Percentiles rank a stretch among this genome's conserved stretches.
Conservation (phyloP, 2,113 vertebrate species). For the Mus musculus region GRCm39 chr7:67388501-67389000, state of each 20-base stretch:
- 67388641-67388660: neutral
- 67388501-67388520: neutral
- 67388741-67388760: neutral
- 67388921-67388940: conserved; percentile 86
- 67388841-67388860: conserved; percentile 86
- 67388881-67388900: conserved; percentile 86
- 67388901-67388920: conserved; percentile 93
- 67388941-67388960: conserved; percentile 48
- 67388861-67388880: conserved; percentile 85
- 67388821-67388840: neutral
- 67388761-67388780: neutral
- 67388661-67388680: neutral
- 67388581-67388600: neutral
- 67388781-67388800: neutral
- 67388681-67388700: neutral
- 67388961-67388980: neutral
- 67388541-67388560: too few relatives aligned
- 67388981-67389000: rapidly evolving
- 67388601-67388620: neutral
- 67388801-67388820: neutral
- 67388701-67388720: neutral
- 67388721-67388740: neutral
- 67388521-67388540: too few relatives aligned
- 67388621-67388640: neutral
- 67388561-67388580: neutral